phyloP scores from a whole-genome alignment of 2,113 vertebrate genomes.

The Ailurus styani region DNA sequence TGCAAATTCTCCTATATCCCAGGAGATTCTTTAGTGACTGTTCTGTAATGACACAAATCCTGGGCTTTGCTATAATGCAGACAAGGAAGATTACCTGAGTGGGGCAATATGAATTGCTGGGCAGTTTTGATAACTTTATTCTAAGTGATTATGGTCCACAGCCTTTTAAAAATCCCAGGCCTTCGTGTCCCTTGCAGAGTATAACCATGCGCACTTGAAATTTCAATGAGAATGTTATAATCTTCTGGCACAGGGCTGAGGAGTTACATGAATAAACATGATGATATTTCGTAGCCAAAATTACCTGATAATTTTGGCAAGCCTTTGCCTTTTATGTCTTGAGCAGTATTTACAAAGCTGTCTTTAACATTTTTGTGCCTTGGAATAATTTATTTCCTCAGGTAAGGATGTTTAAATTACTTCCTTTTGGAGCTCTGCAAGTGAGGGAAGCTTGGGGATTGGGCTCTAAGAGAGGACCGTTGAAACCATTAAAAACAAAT shows the following conservation, averaged over 20 bases:
- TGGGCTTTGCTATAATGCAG: not conserved
- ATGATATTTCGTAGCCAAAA: not conserved
- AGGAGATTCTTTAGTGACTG: not conserved
- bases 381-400: not conserved
- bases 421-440: not conserved
- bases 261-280: not conserved
- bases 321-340: not conserved
- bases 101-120: not conserved
- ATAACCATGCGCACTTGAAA: not conserved
- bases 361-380: not conserved
- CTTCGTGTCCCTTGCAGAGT: not conserved
- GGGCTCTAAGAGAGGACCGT: not conserved
- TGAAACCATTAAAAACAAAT: not conserved
- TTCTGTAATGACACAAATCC: not conserved
- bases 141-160: not conserved
- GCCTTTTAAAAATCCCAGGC: not conserved
- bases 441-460: not conserved
- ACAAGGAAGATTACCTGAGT: not conserved
- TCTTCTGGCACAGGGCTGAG: not conserved
- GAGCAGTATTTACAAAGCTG: not conserved
- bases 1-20: not conserved
- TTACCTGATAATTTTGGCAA: not conserved
- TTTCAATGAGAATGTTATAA: not conserved
- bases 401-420: not conserved
- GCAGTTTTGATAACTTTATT: not conserved